These are phyloP conservation scores for Heliopora coerulea DNA, from an alignment of 92 coral and sea anemone species.

Conservation along the genomic window DNA sequence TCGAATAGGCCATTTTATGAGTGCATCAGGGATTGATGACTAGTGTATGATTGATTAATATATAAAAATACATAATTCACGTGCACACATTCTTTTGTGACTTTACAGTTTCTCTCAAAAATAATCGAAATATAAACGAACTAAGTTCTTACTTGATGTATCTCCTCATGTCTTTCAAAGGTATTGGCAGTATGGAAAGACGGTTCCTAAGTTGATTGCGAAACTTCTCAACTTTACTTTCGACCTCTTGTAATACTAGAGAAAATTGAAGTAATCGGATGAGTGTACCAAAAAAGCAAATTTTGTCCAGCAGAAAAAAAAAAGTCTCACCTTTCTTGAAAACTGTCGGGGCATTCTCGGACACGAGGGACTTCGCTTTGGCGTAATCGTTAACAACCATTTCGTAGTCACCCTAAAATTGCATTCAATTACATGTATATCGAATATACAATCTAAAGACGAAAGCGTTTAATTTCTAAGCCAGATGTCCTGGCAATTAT, in stretches of 20 bases:
- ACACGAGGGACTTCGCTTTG: slow-evolving; percentile 93
- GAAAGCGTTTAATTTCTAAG: too few relatives aligned
- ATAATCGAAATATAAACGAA: background rate
- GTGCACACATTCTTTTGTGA: too few relatives aligned
- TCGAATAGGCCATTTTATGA: too few relatives aligned
- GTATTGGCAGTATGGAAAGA: slow-evolving; percentile 85
- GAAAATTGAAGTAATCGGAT: background rate
- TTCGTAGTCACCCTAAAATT: slow-evolving; percentile 87
- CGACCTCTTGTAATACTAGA: slow-evolving; percentile 92
- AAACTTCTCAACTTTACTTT: slow-evolving; percentile 87
- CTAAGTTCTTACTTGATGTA: slow-evolving; percentile 69
- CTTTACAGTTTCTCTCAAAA: too few relatives aligned
- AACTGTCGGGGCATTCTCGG: slow-evolving; percentile 89
- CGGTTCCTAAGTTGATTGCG: slow-evolving; percentile 76
- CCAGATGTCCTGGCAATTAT: too few relatives aligned
- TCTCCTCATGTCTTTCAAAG: slow-evolving; percentile 87
- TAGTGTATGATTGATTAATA: too few relatives aligned
- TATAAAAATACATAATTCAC: too few relatives aligned
- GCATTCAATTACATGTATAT: background rate
- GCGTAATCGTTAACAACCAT: slow-evolving; percentile 95
- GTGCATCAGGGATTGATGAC: too few relatives aligned
- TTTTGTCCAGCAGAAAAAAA: too few relatives aligned
- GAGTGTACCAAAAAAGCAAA: too few relatives aligned
- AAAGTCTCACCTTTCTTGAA: slow-evolving; percentile 78
- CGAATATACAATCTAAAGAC: too few relatives aligned